phyloP scores from a whole-genome alignment of 2,888 invertebrate species.

The Habrosyne pyritoides region DNA sequence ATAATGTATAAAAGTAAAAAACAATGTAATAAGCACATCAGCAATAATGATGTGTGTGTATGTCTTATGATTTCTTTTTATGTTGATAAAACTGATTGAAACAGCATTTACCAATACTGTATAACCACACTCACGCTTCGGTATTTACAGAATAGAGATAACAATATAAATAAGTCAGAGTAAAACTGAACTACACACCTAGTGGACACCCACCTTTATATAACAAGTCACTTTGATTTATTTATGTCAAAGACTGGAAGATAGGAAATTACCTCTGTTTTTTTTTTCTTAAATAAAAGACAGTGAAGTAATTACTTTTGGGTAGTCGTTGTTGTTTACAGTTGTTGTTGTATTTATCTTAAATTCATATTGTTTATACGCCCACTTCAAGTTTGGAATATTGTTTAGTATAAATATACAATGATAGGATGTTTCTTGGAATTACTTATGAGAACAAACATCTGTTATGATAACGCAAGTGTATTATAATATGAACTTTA shows the following conservation, averaged over 20 bases:
- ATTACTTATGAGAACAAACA: not conserved
- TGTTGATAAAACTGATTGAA: too few species aligned
- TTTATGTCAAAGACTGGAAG: constrained; percentile 11
- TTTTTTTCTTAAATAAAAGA: not conserved
- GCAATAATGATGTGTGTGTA: too few species aligned
- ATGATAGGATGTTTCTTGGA: not conserved
- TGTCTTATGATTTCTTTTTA: too few species aligned
- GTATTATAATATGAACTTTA: not conserved
- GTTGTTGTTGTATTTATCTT: not conserved
- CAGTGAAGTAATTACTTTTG: not conserved
- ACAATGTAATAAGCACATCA: too few species aligned
- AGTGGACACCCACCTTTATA: not conserved
- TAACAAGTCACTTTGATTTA: not conserved
- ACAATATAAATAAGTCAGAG: too few species aligned
- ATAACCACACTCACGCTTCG: too few species aligned
- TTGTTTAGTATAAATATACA: not conserved
- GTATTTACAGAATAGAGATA: too few species aligned
- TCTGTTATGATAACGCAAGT: not conserved
- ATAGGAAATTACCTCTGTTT: not conserved
- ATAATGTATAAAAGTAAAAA: too few species aligned
- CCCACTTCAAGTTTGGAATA: not conserved
- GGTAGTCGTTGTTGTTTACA: not conserved
- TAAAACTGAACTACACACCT: not conserved
- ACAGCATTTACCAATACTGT: too few species aligned
- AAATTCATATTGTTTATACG: not conserved